Evolutionary conservation across 2,797 vertebrate genomes (phyloP).

Genomic region (Xenops minutus): DNA sequence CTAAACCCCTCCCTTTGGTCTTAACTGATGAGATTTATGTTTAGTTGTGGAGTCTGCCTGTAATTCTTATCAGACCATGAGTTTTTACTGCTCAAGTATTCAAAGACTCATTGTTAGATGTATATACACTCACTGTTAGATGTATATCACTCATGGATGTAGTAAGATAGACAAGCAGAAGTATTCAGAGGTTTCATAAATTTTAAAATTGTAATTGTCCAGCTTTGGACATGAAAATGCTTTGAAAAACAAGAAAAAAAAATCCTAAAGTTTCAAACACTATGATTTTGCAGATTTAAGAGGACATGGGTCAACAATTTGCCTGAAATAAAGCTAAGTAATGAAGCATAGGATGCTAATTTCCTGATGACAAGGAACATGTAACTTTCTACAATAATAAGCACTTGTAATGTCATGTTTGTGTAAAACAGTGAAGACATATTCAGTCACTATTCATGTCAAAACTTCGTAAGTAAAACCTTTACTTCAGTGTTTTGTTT

Average conservation of each 20-base stretch:
- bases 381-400: neutral
- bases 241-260: neutral
- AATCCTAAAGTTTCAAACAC: neutral
- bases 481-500: neutral
- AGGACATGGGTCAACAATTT: neutral
- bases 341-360: rapidly evolving
- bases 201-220: too few relatives aligned
- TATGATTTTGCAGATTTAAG: neutral
- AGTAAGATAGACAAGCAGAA: neutral
- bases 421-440: neutral
- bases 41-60: neutral
- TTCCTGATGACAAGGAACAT: neutral
- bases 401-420: neutral
- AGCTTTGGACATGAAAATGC: too few relatives aligned
- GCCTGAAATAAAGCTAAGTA: neutral
- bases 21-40: neutral
- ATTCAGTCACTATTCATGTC: neutral
- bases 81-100: neutral
- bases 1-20: neutral
- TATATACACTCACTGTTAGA: neutral
- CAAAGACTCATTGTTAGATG: neutral
- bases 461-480: neutral
- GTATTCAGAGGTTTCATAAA: neutral
- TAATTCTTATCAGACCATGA: neutral
- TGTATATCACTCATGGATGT: neutral